These are phyloP conservation scores for Neotragus pygmaeus DNA, from an alignment of 2,113 vertebrate genomes.

Conservation along the genomic window DNA sequence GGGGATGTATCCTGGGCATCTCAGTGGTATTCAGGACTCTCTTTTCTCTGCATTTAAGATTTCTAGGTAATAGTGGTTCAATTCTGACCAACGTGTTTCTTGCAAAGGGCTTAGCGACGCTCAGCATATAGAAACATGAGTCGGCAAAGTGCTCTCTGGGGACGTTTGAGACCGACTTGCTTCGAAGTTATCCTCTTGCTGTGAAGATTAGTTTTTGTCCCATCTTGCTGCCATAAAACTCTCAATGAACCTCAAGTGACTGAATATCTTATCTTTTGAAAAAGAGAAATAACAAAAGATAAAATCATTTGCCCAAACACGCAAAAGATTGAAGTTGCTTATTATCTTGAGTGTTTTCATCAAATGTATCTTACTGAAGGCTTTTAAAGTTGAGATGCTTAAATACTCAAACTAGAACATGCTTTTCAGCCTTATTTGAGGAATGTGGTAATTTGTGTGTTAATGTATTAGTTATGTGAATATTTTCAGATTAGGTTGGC, in stretches of 20 bases:
- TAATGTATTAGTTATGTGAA: not conserved
- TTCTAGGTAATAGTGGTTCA: not conserved
- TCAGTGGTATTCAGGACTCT: rapidly evolving
- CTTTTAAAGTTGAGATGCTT: not conserved
- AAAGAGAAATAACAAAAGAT: not conserved
- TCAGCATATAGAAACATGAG: not conserved
- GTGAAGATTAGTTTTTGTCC: not conserved
- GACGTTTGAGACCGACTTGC: not conserved
- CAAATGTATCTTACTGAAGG: not conserved
- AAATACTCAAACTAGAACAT: not conserved
- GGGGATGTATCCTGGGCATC: rapidly evolving
- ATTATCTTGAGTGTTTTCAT: not conserved
- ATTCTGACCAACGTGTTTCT: not conserved
- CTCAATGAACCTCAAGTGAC: not conserved
- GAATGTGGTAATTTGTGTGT: not conserved
- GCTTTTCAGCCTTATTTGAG: not conserved
- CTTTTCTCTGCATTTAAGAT: not conserved
- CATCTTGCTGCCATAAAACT: not conserved
- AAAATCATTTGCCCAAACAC: not conserved
- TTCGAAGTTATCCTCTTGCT: not conserved
- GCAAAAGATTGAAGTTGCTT: not conserved
- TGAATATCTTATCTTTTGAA: not conserved
- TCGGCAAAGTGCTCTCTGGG: not conserved
- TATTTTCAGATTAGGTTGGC: not conserved
- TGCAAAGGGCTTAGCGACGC: not conserved